Evolutionary conservation across 2,797 vertebrate species (phyloP).

Genomic region (Sebastes variabilis): DNA sequence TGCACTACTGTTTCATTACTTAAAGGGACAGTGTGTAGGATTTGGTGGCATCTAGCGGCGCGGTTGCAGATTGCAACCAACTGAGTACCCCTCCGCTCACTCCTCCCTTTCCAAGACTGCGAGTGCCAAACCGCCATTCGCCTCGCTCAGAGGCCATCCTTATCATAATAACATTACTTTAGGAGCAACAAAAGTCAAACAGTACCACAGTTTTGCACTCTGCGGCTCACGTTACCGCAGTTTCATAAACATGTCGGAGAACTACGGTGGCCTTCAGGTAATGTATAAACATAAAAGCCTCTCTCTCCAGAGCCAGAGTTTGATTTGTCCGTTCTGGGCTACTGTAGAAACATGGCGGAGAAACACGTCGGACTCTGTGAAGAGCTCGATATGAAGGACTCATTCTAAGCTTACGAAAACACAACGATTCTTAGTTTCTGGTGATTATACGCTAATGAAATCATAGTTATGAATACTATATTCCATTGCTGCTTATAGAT

Average conservation of each 20-base stretch:
- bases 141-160: neutral
- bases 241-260: neutral
- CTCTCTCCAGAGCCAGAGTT: too few relatives aligned
- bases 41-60: neutral
- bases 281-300: neutral
- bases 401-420: neutral
- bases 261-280: neutral
- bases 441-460: too few relatives aligned
- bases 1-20: neutral
- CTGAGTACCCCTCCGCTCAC: neutral
- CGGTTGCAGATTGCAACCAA: neutral
- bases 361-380: neutral
- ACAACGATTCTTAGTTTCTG: neutral
- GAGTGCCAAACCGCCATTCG: too few relatives aligned
- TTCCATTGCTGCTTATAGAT: too few relatives aligned
- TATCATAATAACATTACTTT: neutral
- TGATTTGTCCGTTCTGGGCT: neutral
- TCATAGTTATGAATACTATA: too few relatives aligned
- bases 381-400: neutral
- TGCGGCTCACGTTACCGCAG: neutral
- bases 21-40: neutral
- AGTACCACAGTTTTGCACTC: too few relatives aligned
- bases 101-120: neutral
- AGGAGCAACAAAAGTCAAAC: accelerated
- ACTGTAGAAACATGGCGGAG: neutral